phyloP scores from a whole-genome alignment of 2,113 vertebrate species.

The Bungarus multicinctus region DNA sequence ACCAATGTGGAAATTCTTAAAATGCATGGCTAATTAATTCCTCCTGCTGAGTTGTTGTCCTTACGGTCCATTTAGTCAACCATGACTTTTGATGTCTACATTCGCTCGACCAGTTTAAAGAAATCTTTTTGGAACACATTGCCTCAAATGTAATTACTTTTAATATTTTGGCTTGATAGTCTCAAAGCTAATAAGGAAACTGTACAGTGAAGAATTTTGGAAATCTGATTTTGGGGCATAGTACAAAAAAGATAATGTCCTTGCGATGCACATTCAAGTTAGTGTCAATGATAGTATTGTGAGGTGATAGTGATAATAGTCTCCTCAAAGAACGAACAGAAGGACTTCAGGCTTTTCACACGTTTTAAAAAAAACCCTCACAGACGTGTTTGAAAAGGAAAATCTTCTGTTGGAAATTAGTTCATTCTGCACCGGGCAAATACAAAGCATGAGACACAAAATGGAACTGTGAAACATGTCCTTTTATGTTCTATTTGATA shows the following conservation, averaged over 20 bases:
- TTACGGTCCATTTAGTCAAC: not conserved
- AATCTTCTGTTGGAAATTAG: conserved; percentile 86
- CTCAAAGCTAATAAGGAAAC: conserved; percentile 94
- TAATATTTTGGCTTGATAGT: conserved; percentile 81
- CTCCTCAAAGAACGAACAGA: conserved; percentile 85
- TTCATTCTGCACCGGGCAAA: conserved; percentile 93
- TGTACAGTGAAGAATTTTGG: conserved; percentile 95
- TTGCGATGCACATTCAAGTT: conserved; percentile 92
- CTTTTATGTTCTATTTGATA: not conserved
- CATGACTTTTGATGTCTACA: not conserved
- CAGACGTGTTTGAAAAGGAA: conserved; percentile 86
- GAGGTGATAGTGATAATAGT: conserved; percentile 93
- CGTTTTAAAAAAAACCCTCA: conserved; percentile 71
- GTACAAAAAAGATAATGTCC: conserved; percentile 84
- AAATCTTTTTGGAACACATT: not conserved
- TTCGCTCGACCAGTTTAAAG: not conserved
- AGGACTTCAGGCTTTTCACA: conserved; percentile 85
- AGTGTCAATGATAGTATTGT: conserved; percentile 85
- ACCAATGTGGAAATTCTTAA: not conserved
- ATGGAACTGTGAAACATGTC: conserved; percentile 20
- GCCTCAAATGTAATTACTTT: not conserved
- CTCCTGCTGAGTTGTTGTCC: not conserved
- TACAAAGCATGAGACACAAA: conserved; percentile 53
- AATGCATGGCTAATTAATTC: not conserved
- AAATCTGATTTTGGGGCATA: conserved; percentile 90